A percentile compares a stretch with the other conserved stretches of the same genome.
These are phyloP conservation scores for Caprella mutica DNA, from an alignment of 2,888 invertebrate species.

Conservation along the genomic window DNA sequence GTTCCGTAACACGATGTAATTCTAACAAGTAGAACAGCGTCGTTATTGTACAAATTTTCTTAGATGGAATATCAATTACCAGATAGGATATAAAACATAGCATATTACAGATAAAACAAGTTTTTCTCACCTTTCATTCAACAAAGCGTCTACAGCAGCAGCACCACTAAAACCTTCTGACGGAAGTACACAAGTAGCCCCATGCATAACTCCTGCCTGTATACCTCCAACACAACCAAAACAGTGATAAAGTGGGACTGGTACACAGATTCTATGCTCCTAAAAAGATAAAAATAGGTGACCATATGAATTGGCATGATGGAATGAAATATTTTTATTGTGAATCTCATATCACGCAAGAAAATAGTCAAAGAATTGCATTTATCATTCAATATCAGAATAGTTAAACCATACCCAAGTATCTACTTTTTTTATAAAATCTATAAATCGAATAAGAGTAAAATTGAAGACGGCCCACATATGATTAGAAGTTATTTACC, in stretches of 20 bases:
- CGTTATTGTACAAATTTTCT: no score
- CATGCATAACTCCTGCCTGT: slow-evolving; percentile 49
- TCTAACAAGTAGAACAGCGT: no score
- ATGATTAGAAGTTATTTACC: slow-evolving; percentile 37
- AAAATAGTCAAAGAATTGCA: background rate
- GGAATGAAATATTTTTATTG: background rate
- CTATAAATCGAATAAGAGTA: no score
- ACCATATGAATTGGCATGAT: no score
- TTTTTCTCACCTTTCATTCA: slow-evolving; percentile 51
- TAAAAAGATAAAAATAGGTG: background rate
- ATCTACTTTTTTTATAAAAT: background rate
- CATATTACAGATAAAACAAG: background rate
- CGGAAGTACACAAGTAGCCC: slow-evolving; percentile 53
- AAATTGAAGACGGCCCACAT: no score
- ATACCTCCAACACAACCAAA: slow-evolving; percentile 59
- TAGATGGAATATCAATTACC: no score
- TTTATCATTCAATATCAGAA: background rate
- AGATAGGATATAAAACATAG: background rate
- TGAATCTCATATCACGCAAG: background rate
- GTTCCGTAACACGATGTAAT: slow-evolving; percentile 63
- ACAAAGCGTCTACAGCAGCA: slow-evolving; percentile 52
- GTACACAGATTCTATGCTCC: slow-evolving; percentile 41
- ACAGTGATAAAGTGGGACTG: slow-evolving; percentile 71
- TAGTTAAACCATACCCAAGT: background rate
- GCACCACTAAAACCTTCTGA: slow-evolving; percentile 51